Percentiles rank a stretch among this genome's conserved stretches.
Evolutionary conservation across 2,888 invertebrate species (phyloP).

Genomic region (Heliconius aoede): DNA sequence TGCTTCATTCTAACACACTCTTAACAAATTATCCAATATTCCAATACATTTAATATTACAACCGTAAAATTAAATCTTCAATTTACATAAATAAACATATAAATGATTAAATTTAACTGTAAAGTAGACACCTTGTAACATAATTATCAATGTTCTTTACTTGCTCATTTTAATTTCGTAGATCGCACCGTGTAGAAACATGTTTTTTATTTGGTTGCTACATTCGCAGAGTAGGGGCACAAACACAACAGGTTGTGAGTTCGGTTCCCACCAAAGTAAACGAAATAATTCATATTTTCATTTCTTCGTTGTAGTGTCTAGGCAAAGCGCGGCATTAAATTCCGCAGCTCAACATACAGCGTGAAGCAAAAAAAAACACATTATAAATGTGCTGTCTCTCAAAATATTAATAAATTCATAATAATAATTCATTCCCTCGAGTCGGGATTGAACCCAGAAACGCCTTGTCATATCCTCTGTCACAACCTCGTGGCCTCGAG

Average conservation of each 20-base stretch:
- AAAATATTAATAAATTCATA: too few relatives aligned
- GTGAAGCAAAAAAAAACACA: too few relatives aligned
- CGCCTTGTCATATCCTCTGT: too few relatives aligned
- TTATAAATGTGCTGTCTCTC: too few relatives aligned
- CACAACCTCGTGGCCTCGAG: too few relatives aligned
- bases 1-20: not conserved
- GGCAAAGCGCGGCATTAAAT: not conserved
- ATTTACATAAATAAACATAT: constrained; percentile 32
- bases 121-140: constrained; percentile 23
- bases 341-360: not conserved
- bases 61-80: constrained; percentile 11
- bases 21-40: constrained; percentile 17
- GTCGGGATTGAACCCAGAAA: too few relatives aligned
- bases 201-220: not conserved
- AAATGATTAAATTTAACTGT: constrained; percentile 26
- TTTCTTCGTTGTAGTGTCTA: not conserved
- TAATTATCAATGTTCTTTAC: constrained; percentile 18
- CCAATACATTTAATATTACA: constrained; percentile 20
- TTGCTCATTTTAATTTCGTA: constrained; percentile 2
- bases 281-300: not conserved
- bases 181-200: not conserved
- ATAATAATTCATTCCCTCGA: too few relatives aligned
- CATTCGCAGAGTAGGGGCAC: not conserved
- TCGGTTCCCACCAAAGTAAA: too few relatives aligned
- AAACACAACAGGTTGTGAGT: not conserved